Conservation (phyloP, 2,797 vertebrate species). For the Galago senegalensis region DNA sequence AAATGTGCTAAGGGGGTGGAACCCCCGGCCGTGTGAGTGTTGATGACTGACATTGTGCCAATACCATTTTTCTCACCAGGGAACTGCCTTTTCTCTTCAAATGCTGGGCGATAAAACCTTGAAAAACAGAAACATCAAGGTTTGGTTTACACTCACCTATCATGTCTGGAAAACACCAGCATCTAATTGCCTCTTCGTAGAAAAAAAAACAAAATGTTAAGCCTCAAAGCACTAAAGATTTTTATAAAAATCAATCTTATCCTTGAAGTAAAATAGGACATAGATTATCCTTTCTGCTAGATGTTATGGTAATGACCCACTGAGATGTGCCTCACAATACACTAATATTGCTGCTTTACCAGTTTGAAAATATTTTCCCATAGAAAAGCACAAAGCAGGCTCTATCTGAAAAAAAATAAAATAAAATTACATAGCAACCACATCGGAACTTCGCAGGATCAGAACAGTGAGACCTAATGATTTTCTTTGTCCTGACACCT, state of each 20-base stretch:
- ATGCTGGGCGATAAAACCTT: background rate
- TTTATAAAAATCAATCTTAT: slow-evolving; percentile 72
- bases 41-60: too few species aligned
- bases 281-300: slow-evolving; percentile 54
- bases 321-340: slow-evolving; percentile 6
- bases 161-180: slow-evolving; percentile 69
- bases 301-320: slow-evolving; percentile 73
- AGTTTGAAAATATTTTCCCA: slow-evolving; percentile 70
- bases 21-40: too few species aligned
- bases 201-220: slow-evolving; percentile 37
- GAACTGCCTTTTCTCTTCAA: background rate
- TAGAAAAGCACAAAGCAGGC: slow-evolving; percentile 65
- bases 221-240: slow-evolving; percentile 68
- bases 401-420: slow-evolving; percentile 45
- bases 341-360: slow-evolving; percentile 60
- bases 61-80: background rate
- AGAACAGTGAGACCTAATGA: slow-evolving; percentile 62
- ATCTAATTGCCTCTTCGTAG: slow-evolving; percentile 65
- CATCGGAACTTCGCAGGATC: slow-evolving; percentile 78
- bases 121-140: slow-evolving; percentile 13
- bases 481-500: slow-evolving; percentile 71
- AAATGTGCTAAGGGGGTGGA: background rate
- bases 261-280: slow-evolving; percentile 69
- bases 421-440: slow-evolving; percentile 80
- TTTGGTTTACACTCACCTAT: slow-evolving; percentile 61